Percentiles rank a stretch among this genome's conserved stretches.
phyloP scores from a whole-genome alignment of 2,888 invertebrate species.

The Drosophila colorata region DNA sequence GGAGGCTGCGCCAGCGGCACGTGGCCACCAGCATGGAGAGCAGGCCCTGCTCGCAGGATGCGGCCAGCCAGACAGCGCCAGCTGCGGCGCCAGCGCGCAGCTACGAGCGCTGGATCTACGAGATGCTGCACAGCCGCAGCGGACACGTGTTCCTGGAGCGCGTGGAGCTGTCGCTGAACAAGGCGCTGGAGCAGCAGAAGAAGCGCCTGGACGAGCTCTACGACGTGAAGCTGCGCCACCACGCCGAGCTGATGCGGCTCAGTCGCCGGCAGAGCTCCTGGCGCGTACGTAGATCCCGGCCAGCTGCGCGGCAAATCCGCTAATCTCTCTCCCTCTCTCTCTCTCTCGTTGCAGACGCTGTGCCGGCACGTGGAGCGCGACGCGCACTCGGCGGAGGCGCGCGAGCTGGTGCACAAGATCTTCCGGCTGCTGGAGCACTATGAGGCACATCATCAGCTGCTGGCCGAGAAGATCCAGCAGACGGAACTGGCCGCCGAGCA shows the following conservation, averaged over 20 bases:
- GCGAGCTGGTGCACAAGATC: constrained; percentile 73
- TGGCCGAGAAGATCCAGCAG: constrained; percentile 69
- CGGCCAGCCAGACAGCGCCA: constrained; percentile 18
- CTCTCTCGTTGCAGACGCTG: constrained; percentile 55
- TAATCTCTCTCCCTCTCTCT: neutral
- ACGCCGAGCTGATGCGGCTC: constrained; percentile 77
- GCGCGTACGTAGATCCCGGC: constrained; percentile 65
- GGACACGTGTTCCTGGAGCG: constrained; percentile 82
- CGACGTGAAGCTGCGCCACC: constrained; percentile 77
- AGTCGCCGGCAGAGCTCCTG: constrained; percentile 79
- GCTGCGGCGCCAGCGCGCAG: constrained; percentile 31
- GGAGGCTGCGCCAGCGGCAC: neutral
- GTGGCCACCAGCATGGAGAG: constrained; percentile 4
- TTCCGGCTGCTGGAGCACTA: constrained; percentile 77
- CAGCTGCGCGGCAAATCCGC: neutral
- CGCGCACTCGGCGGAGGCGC: constrained; percentile 48
- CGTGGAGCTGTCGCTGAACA: constrained; percentile 80
- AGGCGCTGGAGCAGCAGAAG: constrained; percentile 80
- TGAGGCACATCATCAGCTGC: constrained; percentile 73
- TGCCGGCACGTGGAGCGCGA: constrained; percentile 56
- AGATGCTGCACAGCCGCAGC: constrained; percentile 81
- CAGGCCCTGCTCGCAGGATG: neutral
- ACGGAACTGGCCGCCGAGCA: constrained; percentile 54
- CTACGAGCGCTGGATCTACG: constrained; percentile 83
- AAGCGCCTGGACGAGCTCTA: constrained; percentile 72